Evolutionary conservation across 2,113 vertebrate species (phyloP).

Genomic region (Ancistrus triradiatus): DNA sequence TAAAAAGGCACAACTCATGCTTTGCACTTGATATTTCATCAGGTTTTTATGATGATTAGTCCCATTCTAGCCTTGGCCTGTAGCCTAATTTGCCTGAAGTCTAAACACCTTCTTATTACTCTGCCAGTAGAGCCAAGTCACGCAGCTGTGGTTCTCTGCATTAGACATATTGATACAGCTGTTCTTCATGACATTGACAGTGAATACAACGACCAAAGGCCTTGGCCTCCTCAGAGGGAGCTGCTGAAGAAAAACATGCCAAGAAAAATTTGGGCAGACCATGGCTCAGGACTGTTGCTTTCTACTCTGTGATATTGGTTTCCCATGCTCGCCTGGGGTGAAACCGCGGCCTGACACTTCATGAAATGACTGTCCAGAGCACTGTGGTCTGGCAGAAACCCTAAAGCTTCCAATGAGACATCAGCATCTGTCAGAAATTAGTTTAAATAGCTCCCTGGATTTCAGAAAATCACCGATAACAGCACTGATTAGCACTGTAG

Average conservation of each 20-base stretch:
- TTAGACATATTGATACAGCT: slow-evolving; percentile 37
- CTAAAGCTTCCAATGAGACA: slow-evolving; percentile 5
- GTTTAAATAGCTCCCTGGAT: background rate
- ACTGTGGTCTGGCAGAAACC: slow-evolving; percentile 18
- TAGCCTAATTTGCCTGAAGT: background rate
- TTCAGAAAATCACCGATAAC: background rate
- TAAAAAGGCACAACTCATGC: too few relatives aligned
- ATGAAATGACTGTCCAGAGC: background rate
- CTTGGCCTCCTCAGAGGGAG: background rate
- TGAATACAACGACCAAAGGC: background rate
- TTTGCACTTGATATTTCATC: too few relatives aligned
- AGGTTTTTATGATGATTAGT: too few relatives aligned
- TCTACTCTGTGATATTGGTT: slow-evolving; percentile 25
- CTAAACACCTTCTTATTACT: background rate
- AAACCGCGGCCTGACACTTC: slow-evolving; percentile 3
- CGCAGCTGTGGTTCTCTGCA: background rate
- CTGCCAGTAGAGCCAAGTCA: background rate
- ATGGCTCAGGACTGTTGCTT: slow-evolving; percentile 8
- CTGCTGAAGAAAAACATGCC: slow-evolving; percentile 31
- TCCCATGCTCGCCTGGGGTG: slow-evolving; percentile 13
- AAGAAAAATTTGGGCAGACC: slow-evolving; percentile 9
- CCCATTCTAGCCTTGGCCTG: too few relatives aligned
- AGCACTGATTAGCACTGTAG: background rate
- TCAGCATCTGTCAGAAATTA: slow-evolving; percentile 28
- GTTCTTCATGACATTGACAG: slow-evolving; percentile 16